Percentiles rank a stretch among this genome's conserved stretches.
phyloP scores from a whole-genome alignment of 2,797 vertebrate species.

The Bryconaethiops microstoma region DNA sequence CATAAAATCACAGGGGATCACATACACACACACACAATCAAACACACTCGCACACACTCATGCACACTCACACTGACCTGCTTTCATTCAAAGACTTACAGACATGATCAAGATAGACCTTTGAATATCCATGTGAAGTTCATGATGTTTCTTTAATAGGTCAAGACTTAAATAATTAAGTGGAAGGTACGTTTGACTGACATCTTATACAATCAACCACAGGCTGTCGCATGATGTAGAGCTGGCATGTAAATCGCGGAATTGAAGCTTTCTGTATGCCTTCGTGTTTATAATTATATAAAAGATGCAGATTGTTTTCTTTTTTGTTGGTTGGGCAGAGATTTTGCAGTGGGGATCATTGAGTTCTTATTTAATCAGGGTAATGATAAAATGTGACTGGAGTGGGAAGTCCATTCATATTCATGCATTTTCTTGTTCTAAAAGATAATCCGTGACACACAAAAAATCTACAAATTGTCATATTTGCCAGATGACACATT shows the following conservation, averaged over 20 bases:
- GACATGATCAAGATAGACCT: conserved; percentile 4
- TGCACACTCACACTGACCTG: conserved; percentile 44
- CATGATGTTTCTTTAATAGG: background rate
- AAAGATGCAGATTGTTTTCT: background rate
- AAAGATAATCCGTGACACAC: too few species aligned
- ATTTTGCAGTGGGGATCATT: too few species aligned
- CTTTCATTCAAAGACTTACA: conserved; percentile 23
- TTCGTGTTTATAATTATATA: background rate
- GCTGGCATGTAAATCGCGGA: too few species aligned
- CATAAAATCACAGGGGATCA: conserved; percentile 37
- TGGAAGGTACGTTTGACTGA: background rate
- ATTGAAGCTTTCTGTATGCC: background rate
- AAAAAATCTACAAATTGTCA: too few species aligned
- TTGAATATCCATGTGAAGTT: background rate
- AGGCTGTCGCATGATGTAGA: background rate
- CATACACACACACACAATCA: conserved; percentile 43
- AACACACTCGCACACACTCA: conserved; percentile 29
- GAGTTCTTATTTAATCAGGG: too few species aligned
- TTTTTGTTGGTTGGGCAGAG: background rate
- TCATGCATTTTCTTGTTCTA: too few species aligned
- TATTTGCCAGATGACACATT: too few species aligned
- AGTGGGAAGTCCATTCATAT: too few species aligned
- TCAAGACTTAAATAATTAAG: background rate
- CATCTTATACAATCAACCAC: background rate
- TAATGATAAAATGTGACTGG: too few species aligned